Base-by-base conservation (phyloP, 2,113 vertebrate species). In the Sclerurus mexicanus region DNA sequence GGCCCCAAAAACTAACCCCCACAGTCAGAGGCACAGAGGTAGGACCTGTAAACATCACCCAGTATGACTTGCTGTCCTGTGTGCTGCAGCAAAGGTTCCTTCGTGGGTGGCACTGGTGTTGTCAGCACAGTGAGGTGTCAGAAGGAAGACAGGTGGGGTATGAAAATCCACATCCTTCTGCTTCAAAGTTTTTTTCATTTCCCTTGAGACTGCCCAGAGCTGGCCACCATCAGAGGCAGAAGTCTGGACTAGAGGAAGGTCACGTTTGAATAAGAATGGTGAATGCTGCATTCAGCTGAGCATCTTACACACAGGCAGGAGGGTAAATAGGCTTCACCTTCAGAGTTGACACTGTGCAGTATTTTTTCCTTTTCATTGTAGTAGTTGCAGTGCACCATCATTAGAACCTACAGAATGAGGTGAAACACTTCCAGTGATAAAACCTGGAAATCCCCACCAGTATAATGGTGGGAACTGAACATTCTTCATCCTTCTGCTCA, bases 201-300 rank as follows among this genome's bases (percentile, higher is more conserved):
- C 33, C 21, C 31, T 31, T 52, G 53, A 19, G 6, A 23, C 18
- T 27, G 11, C 13, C 14, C 27, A 42, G 9, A 25, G 18, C 52
- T 72, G 76, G 47, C 10, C 73, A 59, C 33, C 50, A 39, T 13
- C 21, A 25, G 37, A 52, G 33, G 18, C 60, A 72, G 49, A 67
- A 73, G 9, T 9, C 44, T 81, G 39, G 44, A 56, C 59, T 33
- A 7, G 6, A 66, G 31, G 27, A 85, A 60, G 0, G 3, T 66
- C 78, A 35, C 0, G 0, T 56, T 39, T 33, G 14, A 74, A 25
- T 4, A 44, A 68, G 9, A 6, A 22, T 23, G 46, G 18, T 40
- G 16, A 44, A 35, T 56, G 22, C 24, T 39, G 31, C 30, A 20
- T 74, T 59, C 53, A 72, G 15, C 13, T 35, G 52, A 63, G 47